Evolutionary conservation across 2,797 vertebrate species (phyloP), one percentile per base, ranked within the genome.

Genomic region (Syngnathus acus): DNA sequence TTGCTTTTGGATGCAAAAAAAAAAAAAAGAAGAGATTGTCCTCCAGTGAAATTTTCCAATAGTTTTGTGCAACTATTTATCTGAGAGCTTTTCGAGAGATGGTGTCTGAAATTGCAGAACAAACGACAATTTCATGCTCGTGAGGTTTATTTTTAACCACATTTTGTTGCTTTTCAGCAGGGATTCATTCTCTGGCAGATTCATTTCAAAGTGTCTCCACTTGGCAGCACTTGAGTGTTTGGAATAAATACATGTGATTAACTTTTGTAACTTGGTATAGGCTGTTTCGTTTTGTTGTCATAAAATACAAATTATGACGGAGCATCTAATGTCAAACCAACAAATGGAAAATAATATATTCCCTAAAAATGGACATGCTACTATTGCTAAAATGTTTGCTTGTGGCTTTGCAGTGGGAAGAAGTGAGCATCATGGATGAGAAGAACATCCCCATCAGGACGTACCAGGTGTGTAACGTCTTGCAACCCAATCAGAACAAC

Each of bases 371-470:
- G 42, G 11, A 43, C 6, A 13, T 43, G 42, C 42, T 13, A 13
- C 11, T 0, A 32, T 32, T 6, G 47, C 17, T 8, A 10, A 53
- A 57, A 11, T 68, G 16, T 67, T 9, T 65, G n/a, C 77, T 3
- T 69, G 39, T 73, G 40, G 32, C 1, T 80, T 65, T 68, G 51
- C 91, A 98, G 97, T 99, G 97, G 97, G 97, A 99, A 74, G 97
- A 99, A 77, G 97, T 99, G 68, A 99, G 97, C 72, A 98, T 98
- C 65, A 98, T 98, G 96, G 96, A 99, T 75, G 97, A 99, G 89
- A 99, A 98, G 88, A 99, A 99, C 69, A 97, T 95, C 16, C 97
- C 97, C 0, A 98, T 99, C 85, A 92, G 97, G 73, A 99, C 97
- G 5, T 98, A 99, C 79, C 97, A 99, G 82, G 97, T 99, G 74